Evolutionary conservation across 2,888 invertebrate species (phyloP).

Genomic region (Griposia aprilina): DNA sequence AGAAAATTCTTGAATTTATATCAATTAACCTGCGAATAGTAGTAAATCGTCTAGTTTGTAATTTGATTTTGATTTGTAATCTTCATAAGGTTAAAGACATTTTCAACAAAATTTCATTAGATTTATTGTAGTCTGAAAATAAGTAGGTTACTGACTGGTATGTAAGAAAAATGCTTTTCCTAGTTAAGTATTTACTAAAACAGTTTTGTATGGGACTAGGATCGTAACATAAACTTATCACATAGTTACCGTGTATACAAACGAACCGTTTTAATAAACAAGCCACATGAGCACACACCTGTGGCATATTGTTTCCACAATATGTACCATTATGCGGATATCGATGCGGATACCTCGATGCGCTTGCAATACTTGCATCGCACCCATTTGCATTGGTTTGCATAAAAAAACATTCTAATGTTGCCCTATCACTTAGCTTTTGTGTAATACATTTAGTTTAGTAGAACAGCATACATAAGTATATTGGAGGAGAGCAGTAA

Average conservation of each 20-base stretch:
- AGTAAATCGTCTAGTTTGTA: neutral
- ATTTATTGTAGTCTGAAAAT: neutral
- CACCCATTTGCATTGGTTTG: constrained; percentile 17
- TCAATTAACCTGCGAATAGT: neutral
- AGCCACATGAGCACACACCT: neutral
- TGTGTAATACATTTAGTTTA: neutral
- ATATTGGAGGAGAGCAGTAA: neutral
- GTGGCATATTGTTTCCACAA: constrained; percentile 5
- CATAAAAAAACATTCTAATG: constrained; percentile 12
- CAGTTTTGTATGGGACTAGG: neutral
- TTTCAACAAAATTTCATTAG: neutral
- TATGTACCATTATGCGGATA: neutral
- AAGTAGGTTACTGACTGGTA: neutral
- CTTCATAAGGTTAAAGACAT: neutral
- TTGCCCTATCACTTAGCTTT: neutral
- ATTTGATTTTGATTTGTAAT: no score
- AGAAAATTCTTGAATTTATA: neutral
- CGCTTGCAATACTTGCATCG: constrained; percentile 2
- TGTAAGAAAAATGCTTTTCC: neutral
- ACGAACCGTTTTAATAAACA: neutral
- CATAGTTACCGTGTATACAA: neutral
- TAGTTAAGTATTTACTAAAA: neutral
- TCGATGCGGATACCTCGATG: neutral
- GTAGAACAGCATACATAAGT: neutral
- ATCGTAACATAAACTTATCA: neutral